These are phyloP conservation scores for Acanthosepion pharaonis DNA, from an alignment of 2,888 invertebrate species.

Conservation along the genomic window DNA sequence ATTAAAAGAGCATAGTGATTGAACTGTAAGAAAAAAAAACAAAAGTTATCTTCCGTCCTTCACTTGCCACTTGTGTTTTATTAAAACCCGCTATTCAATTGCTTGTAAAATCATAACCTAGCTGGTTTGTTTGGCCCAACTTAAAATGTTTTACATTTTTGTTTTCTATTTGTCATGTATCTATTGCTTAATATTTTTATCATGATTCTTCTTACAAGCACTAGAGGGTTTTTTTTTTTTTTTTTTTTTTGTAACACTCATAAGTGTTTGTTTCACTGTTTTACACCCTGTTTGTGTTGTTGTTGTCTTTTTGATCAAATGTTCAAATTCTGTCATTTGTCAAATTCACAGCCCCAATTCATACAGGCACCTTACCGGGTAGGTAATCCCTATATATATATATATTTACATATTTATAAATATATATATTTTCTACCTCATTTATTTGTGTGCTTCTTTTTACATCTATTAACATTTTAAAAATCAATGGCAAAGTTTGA, in stretches of 20 bases:
- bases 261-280: background rate
- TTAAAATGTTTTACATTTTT: background rate
- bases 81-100: background rate
- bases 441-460: background rate
- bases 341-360: constrained; percentile 46
- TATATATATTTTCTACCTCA: background rate
- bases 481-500: background rate
- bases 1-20: too few species aligned
- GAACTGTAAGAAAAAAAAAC: too few species aligned
- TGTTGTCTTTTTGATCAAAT: constrained; percentile 40
- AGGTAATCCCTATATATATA: constrained; percentile 37
- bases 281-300: constrained; percentile 21
- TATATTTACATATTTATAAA: background rate
- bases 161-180: background rate
- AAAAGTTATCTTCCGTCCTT: background rate
- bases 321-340: constrained; percentile 42
- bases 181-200: background rate
- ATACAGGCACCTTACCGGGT: constrained; percentile 42
- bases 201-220: background rate
- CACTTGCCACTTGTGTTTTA: background rate
- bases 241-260: background rate
- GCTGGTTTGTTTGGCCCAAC: background rate
- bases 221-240: background rate
- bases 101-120: constrained; percentile 2
- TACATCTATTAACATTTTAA: background rate